Percentiles rank a stretch among this genome's conserved stretches.
phyloP scores from a whole-genome alignment of 2,797 vertebrate species.

The Cossypha heuglini region DNA sequence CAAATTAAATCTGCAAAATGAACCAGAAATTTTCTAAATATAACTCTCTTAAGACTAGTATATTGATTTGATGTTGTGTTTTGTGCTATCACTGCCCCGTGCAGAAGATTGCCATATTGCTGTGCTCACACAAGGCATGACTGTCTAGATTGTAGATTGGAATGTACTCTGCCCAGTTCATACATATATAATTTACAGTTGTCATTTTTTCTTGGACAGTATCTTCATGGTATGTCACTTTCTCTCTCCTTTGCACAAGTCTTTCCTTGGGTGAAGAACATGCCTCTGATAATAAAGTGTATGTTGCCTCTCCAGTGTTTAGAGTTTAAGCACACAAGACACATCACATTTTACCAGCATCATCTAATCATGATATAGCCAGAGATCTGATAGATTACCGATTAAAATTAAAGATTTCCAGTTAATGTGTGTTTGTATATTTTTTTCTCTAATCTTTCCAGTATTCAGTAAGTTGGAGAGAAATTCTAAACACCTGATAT shows the following conservation, averaged over 20 bases:
- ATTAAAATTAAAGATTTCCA: not conserved
- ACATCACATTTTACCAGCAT: not conserved
- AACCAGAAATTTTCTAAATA: not conserved
- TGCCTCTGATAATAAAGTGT: not conserved
- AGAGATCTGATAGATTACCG: not conserved
- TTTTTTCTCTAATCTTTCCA: not conserved
- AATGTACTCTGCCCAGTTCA: fast-evolving
- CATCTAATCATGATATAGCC: not conserved
- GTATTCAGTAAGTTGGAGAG: not conserved
- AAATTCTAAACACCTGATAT: not conserved
- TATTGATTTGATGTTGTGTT: not conserved
- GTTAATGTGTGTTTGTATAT: not conserved
- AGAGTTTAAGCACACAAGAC: not conserved
- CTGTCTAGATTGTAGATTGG: not conserved
- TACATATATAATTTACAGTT: not conserved
- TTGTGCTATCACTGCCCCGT: not conserved
- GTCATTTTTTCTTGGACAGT: not conserved
- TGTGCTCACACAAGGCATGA: not conserved
- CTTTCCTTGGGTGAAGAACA: not conserved
- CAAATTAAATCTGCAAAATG: not conserved
- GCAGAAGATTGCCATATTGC: not conserved
- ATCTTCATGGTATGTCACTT: not conserved
- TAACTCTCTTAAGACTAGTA: not conserved
- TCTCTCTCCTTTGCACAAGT: not conserved
- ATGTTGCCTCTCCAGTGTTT: not conserved